A percentile compares a stretch with the other conserved stretches of the same genome.
phyloP scores from a whole-genome alignment of 2,113 vertebrate species.

The Ancistrus triradiatus region DNA sequence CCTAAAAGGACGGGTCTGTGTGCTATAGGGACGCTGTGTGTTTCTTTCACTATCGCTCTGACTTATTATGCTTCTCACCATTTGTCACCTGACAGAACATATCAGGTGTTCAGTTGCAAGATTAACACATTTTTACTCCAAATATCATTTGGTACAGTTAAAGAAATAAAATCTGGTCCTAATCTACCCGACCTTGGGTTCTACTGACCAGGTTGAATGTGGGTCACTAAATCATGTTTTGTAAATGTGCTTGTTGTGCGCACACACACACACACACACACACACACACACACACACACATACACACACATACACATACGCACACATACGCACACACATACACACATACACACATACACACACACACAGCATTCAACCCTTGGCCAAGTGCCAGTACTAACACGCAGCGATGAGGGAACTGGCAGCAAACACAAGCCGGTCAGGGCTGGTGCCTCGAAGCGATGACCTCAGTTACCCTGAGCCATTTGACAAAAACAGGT shows the following conservation, averaged over 20 bases:
- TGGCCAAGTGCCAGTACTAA: slow-evolving; percentile 6
- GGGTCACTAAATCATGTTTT: slow-evolving; percentile 15
- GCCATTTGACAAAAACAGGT: neutral
- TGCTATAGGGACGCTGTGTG: too few relatives aligned
- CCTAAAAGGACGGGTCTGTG: too few relatives aligned
- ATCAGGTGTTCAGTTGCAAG: too few relatives aligned
- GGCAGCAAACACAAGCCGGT: slow-evolving; percentile 4
- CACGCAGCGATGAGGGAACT: neutral
- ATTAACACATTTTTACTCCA: too few relatives aligned
- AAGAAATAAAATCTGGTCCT: too few relatives aligned
- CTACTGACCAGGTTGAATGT: slow-evolving; percentile 1
- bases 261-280: slow-evolving; percentile 23
- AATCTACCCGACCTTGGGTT: neutral
- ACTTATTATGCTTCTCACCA: too few relatives aligned
- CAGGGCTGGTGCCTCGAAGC: neutral
- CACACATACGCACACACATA: slow-evolving; percentile 21
- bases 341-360: slow-evolving; percentile 22
- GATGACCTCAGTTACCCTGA: slow-evolving; percentile 5
- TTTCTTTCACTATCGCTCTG: too few relatives aligned
- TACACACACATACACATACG: slow-evolving; percentile 16
- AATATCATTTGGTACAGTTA: too few relatives aligned
- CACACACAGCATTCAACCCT: neutral
- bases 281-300: slow-evolving; percentile 27
- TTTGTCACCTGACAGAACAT: too few relatives aligned
- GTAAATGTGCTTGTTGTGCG: neutral